Evolutionary conservation across 2,113 vertebrate genomes (phyloP), one percentile per base, ranked within the genome.

Genomic region (Lepus americanus): DNA sequence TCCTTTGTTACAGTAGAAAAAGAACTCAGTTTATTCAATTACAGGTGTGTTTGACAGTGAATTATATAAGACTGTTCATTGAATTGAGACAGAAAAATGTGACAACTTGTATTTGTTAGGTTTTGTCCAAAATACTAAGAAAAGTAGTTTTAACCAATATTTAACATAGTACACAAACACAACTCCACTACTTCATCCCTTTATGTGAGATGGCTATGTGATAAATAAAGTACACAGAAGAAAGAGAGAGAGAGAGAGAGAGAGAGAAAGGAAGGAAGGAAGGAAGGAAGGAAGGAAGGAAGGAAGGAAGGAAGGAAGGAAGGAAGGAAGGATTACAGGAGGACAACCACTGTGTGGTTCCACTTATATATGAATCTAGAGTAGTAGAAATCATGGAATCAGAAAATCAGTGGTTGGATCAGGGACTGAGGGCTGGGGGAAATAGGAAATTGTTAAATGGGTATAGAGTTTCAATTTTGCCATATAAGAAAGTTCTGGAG

Each of bases 401-500:
- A 89, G 13, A 82, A 79, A 69, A 78, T 16, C 22, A 10, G 53
- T 92, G n/a, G 39, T 39, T 85, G 67, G 44, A 59, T 53, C 27
- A 5, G 4, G 1, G 9, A 20, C 55, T 73, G 22, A 61, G 31
- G 36, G 33, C 31, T 69, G 53, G 33, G 31, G 3, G 7, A 69
- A 70, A 87, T 36, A 11, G 31, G 49, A 80, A 83, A 10, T 25
- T 31, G 29, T 82, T 89, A 20, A 8, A 74, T 33, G 22, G 23
- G 29, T 7, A 51, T 2, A 67, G 74, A 80, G 44, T 82, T 95
- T 82, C 36, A 36, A 20, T 96, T 96, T 94, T 84, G 10, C 19
- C 67, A 89, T n/a, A 74, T 6, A 19, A 66, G 88, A 81, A 91
- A 70, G 39, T 88, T 85, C 53, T 92, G 81, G 44, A 95, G 39